Evolutionary conservation across 2,113 vertebrate genomes (phyloP).

Genomic region (Plestiodon gilberti): DNA sequence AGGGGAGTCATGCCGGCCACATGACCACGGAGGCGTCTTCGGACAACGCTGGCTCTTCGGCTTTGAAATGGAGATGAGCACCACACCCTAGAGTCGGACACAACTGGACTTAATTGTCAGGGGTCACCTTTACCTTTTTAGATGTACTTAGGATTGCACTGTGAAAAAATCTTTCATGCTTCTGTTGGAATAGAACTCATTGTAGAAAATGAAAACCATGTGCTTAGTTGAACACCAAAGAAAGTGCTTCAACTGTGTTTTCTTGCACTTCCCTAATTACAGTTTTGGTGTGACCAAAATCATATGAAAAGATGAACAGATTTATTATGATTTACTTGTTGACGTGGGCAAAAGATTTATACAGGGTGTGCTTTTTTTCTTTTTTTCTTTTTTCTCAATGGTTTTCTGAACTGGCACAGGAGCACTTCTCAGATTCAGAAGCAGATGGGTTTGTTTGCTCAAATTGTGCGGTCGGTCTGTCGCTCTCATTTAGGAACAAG

Average conservation of each 20-base stretch:
- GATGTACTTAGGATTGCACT: too few relatives aligned
- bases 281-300: constrained; percentile 45
- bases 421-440: constrained; percentile 46
- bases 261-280: constrained; percentile 17
- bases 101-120: too few relatives aligned
- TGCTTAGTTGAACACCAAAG: constrained; percentile 1
- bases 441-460: constrained; percentile 50
- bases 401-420: constrained; percentile 37
- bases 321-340: constrained; percentile 55
- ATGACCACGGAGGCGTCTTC: too few relatives aligned
- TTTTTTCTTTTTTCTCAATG: constrained; percentile 24
- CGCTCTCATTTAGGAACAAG: background rate
- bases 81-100: too few relatives aligned
- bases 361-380: background rate
- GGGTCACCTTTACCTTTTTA: too few relatives aligned
- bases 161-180: background rate
- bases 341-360: constrained; percentile 42
- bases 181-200: background rate
- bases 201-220: background rate
- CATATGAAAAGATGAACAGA: constrained; percentile 32
- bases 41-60: too few relatives aligned
- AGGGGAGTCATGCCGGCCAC: too few relatives aligned
- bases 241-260: background rate
- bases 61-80: too few relatives aligned
- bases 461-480: constrained; percentile 25